Conservation (phyloP, 2,888 invertebrate genomes). For the Amblyjoppa proteus region DNA sequence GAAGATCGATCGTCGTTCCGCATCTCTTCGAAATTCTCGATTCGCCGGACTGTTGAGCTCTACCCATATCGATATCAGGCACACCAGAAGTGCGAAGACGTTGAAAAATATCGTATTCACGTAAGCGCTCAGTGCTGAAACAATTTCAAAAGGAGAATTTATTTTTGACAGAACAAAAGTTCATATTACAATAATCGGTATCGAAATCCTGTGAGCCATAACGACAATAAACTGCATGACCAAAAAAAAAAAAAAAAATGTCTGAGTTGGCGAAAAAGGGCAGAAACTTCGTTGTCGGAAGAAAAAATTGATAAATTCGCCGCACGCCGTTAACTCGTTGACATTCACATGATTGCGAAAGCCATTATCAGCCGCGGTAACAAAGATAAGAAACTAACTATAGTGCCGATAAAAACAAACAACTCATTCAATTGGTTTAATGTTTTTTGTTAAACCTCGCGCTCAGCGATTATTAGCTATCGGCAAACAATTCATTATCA, state of each 20-base stretch:
- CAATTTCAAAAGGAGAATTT: constrained; percentile 16
- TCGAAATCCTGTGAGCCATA: neutral
- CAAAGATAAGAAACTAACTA: constrained; percentile 24
- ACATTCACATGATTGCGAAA: neutral
- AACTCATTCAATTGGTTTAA: neutral
- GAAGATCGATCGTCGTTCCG: constrained; percentile 36
- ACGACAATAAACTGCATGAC: neutral
- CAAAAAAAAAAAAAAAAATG: too few species aligned
- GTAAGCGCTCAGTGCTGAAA: constrained; percentile 74
- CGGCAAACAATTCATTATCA: too few species aligned
- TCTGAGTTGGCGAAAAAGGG: neutral
- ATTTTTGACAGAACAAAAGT: neutral
- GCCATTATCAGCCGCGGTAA: neutral
- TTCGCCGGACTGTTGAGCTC: constrained; percentile 68
- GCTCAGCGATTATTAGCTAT: too few species aligned
- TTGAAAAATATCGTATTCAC: constrained; percentile 75
- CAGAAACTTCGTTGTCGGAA: neutral
- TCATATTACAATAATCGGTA: neutral
- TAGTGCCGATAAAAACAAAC: neutral
- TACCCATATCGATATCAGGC: constrained; percentile 77
- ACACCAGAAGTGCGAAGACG: constrained; percentile 73
- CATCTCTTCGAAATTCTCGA: constrained; percentile 21
- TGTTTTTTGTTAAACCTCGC: neutral
- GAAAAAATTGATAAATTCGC: neutral
- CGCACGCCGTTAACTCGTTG: neutral